phyloP scores from a whole-genome alignment of 2,797 vertebrate genomes.

The Scolopax bukidnonensis region DNA sequence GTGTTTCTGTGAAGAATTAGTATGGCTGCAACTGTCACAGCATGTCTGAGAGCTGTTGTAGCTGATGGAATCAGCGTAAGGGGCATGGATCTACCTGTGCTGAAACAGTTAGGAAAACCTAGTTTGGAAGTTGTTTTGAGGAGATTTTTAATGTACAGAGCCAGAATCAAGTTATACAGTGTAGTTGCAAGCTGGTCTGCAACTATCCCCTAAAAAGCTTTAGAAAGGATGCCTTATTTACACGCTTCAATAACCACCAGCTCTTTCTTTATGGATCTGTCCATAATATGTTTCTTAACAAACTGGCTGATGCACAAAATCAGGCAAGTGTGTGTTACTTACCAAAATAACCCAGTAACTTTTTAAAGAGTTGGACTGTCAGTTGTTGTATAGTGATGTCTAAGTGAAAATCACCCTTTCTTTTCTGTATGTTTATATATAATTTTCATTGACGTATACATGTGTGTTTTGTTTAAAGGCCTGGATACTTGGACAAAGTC shows the following conservation, averaged over 20 bases:
- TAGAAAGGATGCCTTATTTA: neutral
- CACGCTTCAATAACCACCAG: neutral
- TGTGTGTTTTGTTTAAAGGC: conserved; percentile 73
- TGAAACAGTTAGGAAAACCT: neutral
- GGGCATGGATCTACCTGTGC: neutral
- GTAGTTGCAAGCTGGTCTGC: neutral
- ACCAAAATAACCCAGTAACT: neutral
- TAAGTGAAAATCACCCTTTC: neutral
- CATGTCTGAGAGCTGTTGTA: neutral
- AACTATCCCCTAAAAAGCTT: neutral
- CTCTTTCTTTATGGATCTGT: neutral
- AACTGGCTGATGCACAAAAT: neutral
- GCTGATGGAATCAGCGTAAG: neutral
- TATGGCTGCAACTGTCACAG: neutral
- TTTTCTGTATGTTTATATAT: neutral
- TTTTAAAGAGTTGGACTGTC: neutral
- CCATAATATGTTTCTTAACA: neutral
- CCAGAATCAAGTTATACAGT: neutral
- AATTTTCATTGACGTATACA: neutral
- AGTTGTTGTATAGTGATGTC: neutral
- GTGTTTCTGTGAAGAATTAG: neutral
- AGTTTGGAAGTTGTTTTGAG: neutral
- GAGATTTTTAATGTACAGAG: neutral
- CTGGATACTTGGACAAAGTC: conserved; percentile 71
- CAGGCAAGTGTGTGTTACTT: neutral